Evolutionary conservation across 2,888 invertebrate species (phyloP).

Genomic region (Eilema sororculum): DNA sequence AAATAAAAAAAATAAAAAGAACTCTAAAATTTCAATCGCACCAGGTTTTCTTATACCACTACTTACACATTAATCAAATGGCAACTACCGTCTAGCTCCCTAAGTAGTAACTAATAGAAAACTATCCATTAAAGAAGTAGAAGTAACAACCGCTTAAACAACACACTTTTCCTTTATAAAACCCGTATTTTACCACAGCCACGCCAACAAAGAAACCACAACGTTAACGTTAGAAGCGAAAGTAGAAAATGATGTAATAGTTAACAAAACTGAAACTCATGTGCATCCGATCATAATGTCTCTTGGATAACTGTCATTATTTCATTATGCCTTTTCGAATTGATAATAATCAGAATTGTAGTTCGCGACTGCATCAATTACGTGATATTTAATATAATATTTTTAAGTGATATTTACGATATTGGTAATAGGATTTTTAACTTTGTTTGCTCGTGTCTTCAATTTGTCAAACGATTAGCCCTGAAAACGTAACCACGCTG

Average conservation of each 20-base stretch:
- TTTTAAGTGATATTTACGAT: conserved; percentile 24
- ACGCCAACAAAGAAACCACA: conserved; percentile 13
- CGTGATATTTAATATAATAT: too few relatives aligned
- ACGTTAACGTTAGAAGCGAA: conserved; percentile 46
- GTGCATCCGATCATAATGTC: conserved; percentile 52
- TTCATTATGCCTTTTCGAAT: conserved; percentile 57
- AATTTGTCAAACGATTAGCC: neutral
- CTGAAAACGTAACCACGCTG: neutral
- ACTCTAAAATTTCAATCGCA: neutral
- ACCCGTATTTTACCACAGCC: conserved; percentile 14
- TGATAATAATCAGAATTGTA: conserved; percentile 52
- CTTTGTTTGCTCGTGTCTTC: neutral
- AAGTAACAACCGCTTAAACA: neutral
- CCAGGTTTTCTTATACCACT: neutral
- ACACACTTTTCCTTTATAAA: conserved; percentile 12
- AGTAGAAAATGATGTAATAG: conserved; percentile 55
- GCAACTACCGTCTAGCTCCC: neutral
- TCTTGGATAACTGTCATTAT: conserved; percentile 62
- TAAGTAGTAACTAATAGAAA: neutral
- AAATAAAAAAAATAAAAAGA: too few relatives aligned
- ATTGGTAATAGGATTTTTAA: neutral
- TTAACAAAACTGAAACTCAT: conserved; percentile 52
- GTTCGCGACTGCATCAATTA: conserved; percentile 35
- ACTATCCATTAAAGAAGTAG: neutral
- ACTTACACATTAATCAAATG: neutral